Conservation (phyloP, 2,113 vertebrate species). For the Shinisaurus crocodilurus region DNA sequence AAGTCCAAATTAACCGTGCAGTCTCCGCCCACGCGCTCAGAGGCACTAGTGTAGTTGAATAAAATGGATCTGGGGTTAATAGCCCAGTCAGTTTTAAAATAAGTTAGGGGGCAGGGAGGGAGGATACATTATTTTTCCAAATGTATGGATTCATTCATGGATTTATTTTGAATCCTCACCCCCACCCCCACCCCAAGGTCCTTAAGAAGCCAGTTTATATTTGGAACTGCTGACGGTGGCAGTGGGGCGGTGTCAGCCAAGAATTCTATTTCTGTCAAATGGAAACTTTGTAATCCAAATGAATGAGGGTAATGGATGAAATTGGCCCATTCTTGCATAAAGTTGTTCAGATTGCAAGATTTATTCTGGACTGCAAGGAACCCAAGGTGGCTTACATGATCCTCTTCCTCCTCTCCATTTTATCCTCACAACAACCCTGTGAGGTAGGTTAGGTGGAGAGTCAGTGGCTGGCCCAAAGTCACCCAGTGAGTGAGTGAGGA, state of each 20-base stretch:
- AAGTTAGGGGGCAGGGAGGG: fast-evolving
- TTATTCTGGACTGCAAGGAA: neutral
- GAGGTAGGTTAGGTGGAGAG: too few species aligned
- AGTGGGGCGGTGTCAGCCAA: neutral
- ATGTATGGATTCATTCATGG: conserved; percentile 1
- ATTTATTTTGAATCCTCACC: conserved; percentile 8
- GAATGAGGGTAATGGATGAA: neutral
- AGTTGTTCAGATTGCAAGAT: neutral
- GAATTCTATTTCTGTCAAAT: neutral
- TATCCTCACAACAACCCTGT: too few species aligned
- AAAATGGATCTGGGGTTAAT: conserved; percentile 54
- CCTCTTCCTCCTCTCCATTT: too few species aligned
- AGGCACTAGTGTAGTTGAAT: conserved; percentile 39
- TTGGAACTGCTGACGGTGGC: neutral
- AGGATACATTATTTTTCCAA: conserved; percentile 11
- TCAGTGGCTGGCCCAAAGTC: too few species aligned
- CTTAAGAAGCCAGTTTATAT: neutral
- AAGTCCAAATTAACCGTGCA: conserved; percentile 55
- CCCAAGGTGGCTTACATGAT: too few species aligned
- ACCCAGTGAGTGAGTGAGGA: too few species aligned
- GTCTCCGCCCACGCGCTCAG: conserved; percentile 37
- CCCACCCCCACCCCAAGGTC: neutral
- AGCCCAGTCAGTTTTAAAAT: conserved; percentile 32
- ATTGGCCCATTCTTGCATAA: neutral
- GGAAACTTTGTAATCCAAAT: neutral